Evolutionary conservation across 1,140 invertebrate genomes (phyloP).

Genomic region (Pseudomyrmex dendroicus): DNA sequence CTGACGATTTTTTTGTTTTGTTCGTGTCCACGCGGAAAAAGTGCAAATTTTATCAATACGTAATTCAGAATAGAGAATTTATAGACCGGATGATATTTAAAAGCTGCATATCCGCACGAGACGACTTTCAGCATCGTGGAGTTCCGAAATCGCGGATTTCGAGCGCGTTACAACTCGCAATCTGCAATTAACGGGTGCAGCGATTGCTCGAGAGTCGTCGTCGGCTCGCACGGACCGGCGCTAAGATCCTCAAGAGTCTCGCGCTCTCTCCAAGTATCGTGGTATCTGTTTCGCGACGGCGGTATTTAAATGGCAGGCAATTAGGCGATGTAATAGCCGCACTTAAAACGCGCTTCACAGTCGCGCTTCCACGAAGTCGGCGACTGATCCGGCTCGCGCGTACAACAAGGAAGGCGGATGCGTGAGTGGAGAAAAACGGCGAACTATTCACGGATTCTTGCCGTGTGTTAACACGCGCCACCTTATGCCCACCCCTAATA

Average conservation of each 20-base stretch:
- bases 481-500: slow-evolving; percentile 50
- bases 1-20: slow-evolving; percentile 4
- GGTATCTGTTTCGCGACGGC: slow-evolving; percentile 65
- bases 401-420: background rate
- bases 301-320: slow-evolving; percentile 76
- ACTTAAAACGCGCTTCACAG: slow-evolving; percentile 65
- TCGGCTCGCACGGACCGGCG: slow-evolving; percentile 20
- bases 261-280: slow-evolving; percentile 43
- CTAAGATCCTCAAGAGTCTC: slow-evolving; percentile 39
- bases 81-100: slow-evolving; percentile 1
- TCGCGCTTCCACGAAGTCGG: slow-evolving; percentile 57
- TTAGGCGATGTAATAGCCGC: slow-evolving; percentile 76
- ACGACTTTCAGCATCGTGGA: background rate
- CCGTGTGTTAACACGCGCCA: slow-evolving; percentile 73
- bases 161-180: background rate
- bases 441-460: slow-evolving; percentile 55
- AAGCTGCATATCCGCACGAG: background rate
- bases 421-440: slow-evolving; percentile 21
- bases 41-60: background rate
- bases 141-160: background rate
- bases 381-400: slow-evolving; percentile 50
- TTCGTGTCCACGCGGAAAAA: background rate
- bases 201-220: slow-evolving; percentile 3
- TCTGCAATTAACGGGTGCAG: slow-evolving; percentile 33
- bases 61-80: background rate